Conservation (phyloP, 2,888 invertebrate genomes). For the Drosophila siamana region DNA sequence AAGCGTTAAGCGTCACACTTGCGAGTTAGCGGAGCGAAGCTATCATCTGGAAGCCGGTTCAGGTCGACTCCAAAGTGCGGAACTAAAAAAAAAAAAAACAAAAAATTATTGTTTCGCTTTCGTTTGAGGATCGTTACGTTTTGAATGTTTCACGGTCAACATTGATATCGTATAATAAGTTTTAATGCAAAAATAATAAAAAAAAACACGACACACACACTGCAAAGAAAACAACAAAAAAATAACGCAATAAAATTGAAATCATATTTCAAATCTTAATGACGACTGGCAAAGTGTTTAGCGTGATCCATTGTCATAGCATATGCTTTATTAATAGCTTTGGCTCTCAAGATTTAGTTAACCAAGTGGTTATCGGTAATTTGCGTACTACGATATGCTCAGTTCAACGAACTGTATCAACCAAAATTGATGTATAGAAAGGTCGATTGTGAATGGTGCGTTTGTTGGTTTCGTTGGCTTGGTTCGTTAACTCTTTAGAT, state of each 20-base stretch:
- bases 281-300: conserved; percentile 49
- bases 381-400: conserved; percentile 65
- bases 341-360: conserved; percentile 42
- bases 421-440: conserved; percentile 50
- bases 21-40: conserved; percentile 10
- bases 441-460: conserved; percentile 59
- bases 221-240: not conserved
- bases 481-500: conserved; percentile 21
- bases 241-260: conserved; percentile 18
- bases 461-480: conserved; percentile 2
- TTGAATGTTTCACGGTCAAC: conserved; percentile 74
- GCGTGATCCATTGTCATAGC: conserved; percentile 34
- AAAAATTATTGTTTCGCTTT: conserved; percentile 65
- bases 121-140: conserved; percentile 48
- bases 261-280: conserved; percentile 52
- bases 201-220: conserved; percentile 8
- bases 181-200: conserved; percentile 68
- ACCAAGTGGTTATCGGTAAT: conserved; percentile 74
- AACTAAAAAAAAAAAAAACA: conserved; percentile 55
- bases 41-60: conserved; percentile 64
- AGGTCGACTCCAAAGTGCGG: conserved; percentile 62
- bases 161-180: conserved; percentile 55
- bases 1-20: not conserved
- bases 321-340: conserved; percentile 50
- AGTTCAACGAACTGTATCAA: conserved; percentile 69